Evolutionary conservation across 2,888 invertebrate genomes (phyloP).

Genomic region (Sacculina carcini): DNA sequence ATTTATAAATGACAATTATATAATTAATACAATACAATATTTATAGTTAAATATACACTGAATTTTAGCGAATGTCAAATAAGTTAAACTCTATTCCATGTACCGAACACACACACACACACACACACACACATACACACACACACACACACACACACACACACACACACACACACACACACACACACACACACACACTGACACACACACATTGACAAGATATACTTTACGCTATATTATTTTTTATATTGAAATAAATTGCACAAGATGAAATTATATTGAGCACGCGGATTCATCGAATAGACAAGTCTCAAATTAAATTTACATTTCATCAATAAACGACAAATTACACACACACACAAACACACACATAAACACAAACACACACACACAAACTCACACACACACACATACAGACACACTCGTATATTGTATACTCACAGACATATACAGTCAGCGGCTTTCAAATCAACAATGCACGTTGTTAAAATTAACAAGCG

Average conservation of each 20-base stretch:
- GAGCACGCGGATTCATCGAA: no score
- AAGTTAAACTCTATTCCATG: no score
- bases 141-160: slow-evolving; percentile 3
- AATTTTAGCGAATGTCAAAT: no score
- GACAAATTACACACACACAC: neutral
- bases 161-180: slow-evolving; percentile 3
- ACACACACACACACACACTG: neutral
- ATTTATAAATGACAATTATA: no score
- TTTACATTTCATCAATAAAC: neutral
- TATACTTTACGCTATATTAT: no score
- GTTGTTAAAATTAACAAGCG: no score
- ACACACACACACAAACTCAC: neutral
- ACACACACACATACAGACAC: neutral
- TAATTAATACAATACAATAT: no score
- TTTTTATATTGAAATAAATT: no score
- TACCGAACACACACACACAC: neutral
- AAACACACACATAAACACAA: neutral
- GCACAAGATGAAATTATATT: no score
- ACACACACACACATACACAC: neutral
- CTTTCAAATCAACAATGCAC: neutral
- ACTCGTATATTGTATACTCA: no score
- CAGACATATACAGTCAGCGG: neutral
- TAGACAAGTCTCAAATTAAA: no score
- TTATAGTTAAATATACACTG: no score
- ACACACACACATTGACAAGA: neutral